Evolutionary conservation across 2,113 vertebrate genomes (phyloP).

Genomic region (Mastomys coucha): DNA sequence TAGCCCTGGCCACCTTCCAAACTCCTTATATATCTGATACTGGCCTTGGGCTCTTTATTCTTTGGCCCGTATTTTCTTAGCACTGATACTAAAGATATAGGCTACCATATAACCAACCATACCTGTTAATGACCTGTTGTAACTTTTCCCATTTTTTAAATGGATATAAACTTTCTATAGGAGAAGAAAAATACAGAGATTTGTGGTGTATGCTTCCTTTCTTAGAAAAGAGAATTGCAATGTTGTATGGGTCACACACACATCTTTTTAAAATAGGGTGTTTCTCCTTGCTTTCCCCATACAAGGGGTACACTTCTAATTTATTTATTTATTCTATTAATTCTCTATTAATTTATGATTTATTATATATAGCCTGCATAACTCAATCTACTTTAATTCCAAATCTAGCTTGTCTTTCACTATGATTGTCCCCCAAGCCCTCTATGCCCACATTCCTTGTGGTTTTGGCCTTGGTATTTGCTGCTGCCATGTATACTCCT

Average conservation of each 20-base stretch:
- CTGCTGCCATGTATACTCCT: slow-evolving; percentile 72
- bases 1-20: neutral
- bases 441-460: slow-evolving; percentile 67
- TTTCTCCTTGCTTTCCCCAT: neutral
- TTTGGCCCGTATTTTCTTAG: neutral
- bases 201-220: slow-evolving; percentile 34
- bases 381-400: slow-evolving; percentile 64
- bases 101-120: neutral
- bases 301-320: neutral
- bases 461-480: slow-evolving; percentile 73
- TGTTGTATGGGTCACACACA: neutral
- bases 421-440: slow-evolving; percentile 59
- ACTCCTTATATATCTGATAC: neutral
- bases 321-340: neutral
- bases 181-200: slow-evolving; percentile 8
- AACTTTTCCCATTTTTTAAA: slow-evolving; percentile 26
- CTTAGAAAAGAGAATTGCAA: neutral
- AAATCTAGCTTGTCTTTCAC: slow-evolving; percentile 70
- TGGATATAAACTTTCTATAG: slow-evolving; percentile 49
- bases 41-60: neutral
- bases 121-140: neutral
- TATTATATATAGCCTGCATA: neutral
- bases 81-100: neutral
- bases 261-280: neutral
- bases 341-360: neutral